phyloP scores from a whole-genome alignment of 2,113 vertebrate genomes.

The Anseranas semipalmata region DNA sequence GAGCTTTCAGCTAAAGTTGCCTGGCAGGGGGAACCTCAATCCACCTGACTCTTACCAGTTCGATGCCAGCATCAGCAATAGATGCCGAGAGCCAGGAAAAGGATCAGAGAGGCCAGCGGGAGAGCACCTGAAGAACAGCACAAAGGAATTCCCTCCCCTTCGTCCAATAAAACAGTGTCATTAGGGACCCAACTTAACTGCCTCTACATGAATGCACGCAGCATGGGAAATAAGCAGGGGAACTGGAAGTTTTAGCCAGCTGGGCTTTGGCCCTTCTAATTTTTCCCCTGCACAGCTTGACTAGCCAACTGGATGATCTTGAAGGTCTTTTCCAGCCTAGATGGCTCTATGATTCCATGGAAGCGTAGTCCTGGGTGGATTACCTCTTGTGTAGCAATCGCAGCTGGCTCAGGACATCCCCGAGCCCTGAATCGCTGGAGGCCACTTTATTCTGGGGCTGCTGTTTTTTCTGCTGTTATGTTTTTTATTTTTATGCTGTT shows the following conservation, averaged over 20 bases:
- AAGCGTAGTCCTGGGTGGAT: neutral
- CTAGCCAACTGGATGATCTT: neutral
- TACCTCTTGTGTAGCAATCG: rapidly evolving
- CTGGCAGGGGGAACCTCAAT: neutral
- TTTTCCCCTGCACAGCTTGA: neutral
- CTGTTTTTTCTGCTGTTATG: too few species aligned
- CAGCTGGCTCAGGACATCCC: neutral
- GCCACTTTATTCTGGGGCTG: neutral
- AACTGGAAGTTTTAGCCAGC: neutral
- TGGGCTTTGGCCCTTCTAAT: neutral
- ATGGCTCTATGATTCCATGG: neutral
- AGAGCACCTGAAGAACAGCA: neutral
- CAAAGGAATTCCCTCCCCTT: neutral
- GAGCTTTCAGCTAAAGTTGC: neutral
- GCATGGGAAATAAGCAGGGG: too few species aligned
- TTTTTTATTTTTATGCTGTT: too few species aligned
- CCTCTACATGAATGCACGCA: too few species aligned
- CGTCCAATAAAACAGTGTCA: neutral
- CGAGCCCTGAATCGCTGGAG: neutral
- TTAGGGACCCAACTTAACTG: neutral
- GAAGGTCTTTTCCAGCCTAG: neutral
- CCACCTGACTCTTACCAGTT: neutral
- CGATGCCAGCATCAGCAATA: neutral
- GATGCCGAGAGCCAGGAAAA: neutral
- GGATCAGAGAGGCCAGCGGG: neutral